These are phyloP conservation scores for Pelosia muscerda DNA, from an alignment of 2,888 invertebrate genomes.

Conservation along the genomic window DNA sequence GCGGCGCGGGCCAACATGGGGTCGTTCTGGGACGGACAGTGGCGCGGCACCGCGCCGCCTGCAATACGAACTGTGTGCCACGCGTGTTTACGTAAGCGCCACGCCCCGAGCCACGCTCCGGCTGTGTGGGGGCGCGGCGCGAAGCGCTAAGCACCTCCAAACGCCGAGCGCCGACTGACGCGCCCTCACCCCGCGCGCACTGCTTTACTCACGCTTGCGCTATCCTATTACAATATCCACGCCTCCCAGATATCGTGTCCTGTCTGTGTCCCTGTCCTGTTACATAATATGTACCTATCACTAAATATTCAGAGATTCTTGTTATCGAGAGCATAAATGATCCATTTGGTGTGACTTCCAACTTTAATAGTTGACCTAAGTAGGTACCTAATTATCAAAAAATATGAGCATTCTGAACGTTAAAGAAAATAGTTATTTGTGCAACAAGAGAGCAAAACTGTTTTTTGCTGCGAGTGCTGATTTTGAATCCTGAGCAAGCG, in stretches of 20 bases:
- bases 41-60: conserved; percentile 80
- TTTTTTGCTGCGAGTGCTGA: too few relatives aligned
- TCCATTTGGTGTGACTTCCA: conserved; percentile 9
- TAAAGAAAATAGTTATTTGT: too few relatives aligned
- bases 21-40: conserved; percentile 82
- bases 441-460: too few relatives aligned
- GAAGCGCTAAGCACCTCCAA: conserved; percentile 81
- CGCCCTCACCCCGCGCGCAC: conserved; percentile 68
- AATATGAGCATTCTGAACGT: not conserved
- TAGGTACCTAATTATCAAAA: not conserved
- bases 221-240: conserved; percentile 65
- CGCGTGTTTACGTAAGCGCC: conserved; percentile 87
- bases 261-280: conserved; percentile 77
- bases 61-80: conserved; percentile 68
- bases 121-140: conserved; percentile 85
- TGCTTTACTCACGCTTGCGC: conserved; percentile 74
- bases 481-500: too few relatives aligned
- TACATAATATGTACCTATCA: conserved; percentile 69
- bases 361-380: not conserved
- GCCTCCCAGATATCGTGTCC: conserved; percentile 64
- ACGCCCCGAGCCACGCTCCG: conserved; percentile 86
- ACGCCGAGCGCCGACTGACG: conserved; percentile 85
- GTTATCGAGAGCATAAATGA: conserved; percentile 33
- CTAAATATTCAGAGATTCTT: conserved; percentile 68
- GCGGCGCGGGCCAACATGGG: conserved; percentile 83